Percentiles rank a stretch among this genome's conserved stretches.
phyloP scores from a whole-genome alignment of 2,888 invertebrate genomes.

The Drosophila flavopinicola region DNA sequence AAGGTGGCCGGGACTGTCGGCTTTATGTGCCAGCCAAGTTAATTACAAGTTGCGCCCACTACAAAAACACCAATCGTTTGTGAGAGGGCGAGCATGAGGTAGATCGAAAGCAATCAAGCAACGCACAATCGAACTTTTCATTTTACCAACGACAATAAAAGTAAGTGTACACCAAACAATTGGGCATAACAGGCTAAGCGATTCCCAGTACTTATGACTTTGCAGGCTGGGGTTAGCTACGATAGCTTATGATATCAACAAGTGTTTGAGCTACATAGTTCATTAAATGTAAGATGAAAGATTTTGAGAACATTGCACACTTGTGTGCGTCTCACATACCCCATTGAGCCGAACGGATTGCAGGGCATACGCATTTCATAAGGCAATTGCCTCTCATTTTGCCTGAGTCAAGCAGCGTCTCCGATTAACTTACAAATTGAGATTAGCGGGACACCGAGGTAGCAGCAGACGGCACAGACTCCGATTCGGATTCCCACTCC shows the following conservation, averaged over 20 bases:
- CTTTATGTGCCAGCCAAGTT: slow-evolving; percentile 67
- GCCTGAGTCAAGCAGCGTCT: slow-evolving; percentile 69
- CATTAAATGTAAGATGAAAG: background rate
- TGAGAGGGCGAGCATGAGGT: slow-evolving; percentile 19
- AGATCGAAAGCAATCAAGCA: slow-evolving; percentile 65
- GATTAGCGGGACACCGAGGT: slow-evolving; percentile 81
- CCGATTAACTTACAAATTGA: slow-evolving; percentile 83
- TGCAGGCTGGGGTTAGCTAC: no score
- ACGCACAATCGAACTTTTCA: slow-evolving; percentile 73
- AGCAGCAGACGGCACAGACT: slow-evolving; percentile 36
- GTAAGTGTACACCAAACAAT: background rate
- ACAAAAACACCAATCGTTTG: slow-evolving; percentile 53
- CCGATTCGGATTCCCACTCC: slow-evolving; percentile 11
- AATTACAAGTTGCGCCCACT: slow-evolving; percentile 78
- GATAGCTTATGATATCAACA: no score
- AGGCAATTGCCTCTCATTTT: slow-evolving; percentile 33
- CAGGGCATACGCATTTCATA: slow-evolving; percentile 28
- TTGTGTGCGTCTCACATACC: slow-evolving; percentile 5
- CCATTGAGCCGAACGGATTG: background rate
- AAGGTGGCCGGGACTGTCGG: slow-evolving; percentile 44
- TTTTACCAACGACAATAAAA: slow-evolving; percentile 65
- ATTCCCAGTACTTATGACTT: slow-evolving; percentile 4
- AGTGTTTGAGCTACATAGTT: background rate
- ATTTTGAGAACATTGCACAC: background rate
- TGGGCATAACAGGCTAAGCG: background rate